Evolutionary conservation across 2,113 vertebrate species (phyloP).

Genomic region (Nasalis larvatus): DNA sequence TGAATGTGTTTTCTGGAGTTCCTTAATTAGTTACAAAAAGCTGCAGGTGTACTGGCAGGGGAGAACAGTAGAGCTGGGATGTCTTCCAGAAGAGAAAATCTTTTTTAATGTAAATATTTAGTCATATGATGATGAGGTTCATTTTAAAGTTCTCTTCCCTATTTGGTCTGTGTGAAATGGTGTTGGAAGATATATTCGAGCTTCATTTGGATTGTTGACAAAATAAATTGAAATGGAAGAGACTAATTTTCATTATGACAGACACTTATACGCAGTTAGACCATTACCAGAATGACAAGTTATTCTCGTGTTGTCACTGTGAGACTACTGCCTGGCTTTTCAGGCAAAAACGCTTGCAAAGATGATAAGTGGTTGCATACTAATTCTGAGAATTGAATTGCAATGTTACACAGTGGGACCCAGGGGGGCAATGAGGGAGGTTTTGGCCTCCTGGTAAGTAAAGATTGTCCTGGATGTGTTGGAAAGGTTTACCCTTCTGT

Average conservation of each 20-base stretch:
- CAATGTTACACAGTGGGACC: background rate
- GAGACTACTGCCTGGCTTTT: constrained; percentile 24
- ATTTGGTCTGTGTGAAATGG: constrained; percentile 47
- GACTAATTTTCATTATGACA: constrained; percentile 65
- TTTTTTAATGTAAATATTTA: constrained; percentile 82
- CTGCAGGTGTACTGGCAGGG: constrained; percentile 84
- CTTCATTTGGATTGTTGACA: constrained; percentile 73
- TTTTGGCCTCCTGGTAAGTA: background rate
- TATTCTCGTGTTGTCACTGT: constrained; percentile 50
- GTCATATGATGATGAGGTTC: constrained; percentile 69
- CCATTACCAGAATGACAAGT: constrained; percentile 61
- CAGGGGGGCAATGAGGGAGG: fast-evolving
- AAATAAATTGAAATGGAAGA: constrained; percentile 72
- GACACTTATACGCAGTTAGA: constrained; percentile 50
- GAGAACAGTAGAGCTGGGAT: constrained; percentile 68
- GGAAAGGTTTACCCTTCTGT: background rate
- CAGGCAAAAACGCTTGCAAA: background rate
- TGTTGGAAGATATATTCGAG: constrained; percentile 59
- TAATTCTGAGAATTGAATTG: background rate
- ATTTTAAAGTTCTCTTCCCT: constrained; percentile 63
- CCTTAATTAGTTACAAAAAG: constrained; percentile 84
- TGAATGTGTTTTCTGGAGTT: constrained; percentile 76
- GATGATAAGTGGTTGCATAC: background rate
- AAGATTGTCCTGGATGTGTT: background rate
- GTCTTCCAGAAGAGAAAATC: constrained; percentile 78